Base-by-base conservation (phyloP, 1,140 invertebrate genomes). In the Microplitis demolitor region DNA sequence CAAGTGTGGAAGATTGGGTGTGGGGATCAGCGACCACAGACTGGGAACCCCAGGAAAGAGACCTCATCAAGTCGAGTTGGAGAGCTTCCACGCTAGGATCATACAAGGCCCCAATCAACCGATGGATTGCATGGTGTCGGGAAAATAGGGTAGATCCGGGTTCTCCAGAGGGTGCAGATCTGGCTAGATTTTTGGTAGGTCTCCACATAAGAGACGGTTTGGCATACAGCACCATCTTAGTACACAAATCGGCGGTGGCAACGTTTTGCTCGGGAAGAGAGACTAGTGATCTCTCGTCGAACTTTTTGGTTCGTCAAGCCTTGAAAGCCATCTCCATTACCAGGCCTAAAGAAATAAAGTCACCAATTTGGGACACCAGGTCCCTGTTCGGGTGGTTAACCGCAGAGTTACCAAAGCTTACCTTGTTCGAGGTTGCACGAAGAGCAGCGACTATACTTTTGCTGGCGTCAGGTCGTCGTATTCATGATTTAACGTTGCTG, bases 101-200 rank as follows among this genome's bases (percentile, higher is more conserved):
- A 16, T 39, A 39, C 39, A 39, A 11, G 58, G 74, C 54, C 64
- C 69, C 51, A 68, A 64, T 39, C 62, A 70, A 16, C 54, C 58
- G 9, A 4, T 83, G 79, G 83, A 80, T 77, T 74, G 78, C 79
- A 79, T 76, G 70, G 77, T 74, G 73, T 81, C 78, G 78, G 69
- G 76, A 39, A 3, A 56, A 0, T 6, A 78, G 14, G 76, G 71
- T 34, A 33, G 53, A 5, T 11, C 39, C 39, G 3, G 39, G 39
- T 5, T 45, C 5, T 11, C 39, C 39, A 2, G 6, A 5, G 6
- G 8, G 39, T 9, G 39, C 3, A 0, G 39, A 45, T 0, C 11
- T 45, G 11, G 39, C 39, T 6, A 45, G 39, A 45, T 8, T 8
- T 9, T 5, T 45, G 3, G 3, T 11, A 0, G 11, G 6, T 45